Evolutionary conservation across 2,888 invertebrate genomes (phyloP), one percentile per base, ranked within the genome.

Genomic region (Dione vanillae): DNA sequence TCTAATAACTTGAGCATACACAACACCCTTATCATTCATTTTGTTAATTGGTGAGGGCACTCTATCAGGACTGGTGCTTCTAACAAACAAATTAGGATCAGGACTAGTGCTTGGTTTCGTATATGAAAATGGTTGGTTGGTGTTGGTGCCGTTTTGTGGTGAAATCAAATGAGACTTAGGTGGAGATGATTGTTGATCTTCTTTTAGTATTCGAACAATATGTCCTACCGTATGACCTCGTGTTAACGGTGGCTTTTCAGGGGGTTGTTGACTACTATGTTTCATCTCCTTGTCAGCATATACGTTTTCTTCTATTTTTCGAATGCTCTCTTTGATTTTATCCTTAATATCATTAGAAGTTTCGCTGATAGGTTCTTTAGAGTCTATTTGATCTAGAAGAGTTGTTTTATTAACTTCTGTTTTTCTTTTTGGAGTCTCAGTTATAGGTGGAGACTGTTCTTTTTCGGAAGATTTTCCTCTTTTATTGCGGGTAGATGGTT

Each of bases 41-140:
- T 89, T 81, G 81, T 94, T 90, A 56, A 93, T 77, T 81, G 93
- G 92, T 19, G 93, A 84, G 70, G 94, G 88, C 9, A 84, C 82
- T 83, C 90, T 86, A 41, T 93, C 92, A 43, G 92, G 93, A 83
- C 94, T 95, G 43, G 90, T 84, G 70, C 83, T 89, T 74, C 91
- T 87, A 12, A 81, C 80, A 76, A 93, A 92, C 35, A 92, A 74
- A 77, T 93, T 93, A 37, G 90, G 91, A 76, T 93, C 93, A 19
- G 94, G 94, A 79, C 90, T 93, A 3, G 94, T 92, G 80, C 94
- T 94, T 9, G 95, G 95, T 78, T 94, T 94, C 5, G 96, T 96
- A 79, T 97, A 97, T 0, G 97, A 97, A 87, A 97, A 97, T 41
- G 97, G 97, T 82, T 96, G 95, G 82, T 96, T 96, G 77, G 95